These are phyloP conservation scores for Zaprionus kolodkinae DNA, from an alignment of 1,140 invertebrate species.

Conservation along the genomic window DNA sequence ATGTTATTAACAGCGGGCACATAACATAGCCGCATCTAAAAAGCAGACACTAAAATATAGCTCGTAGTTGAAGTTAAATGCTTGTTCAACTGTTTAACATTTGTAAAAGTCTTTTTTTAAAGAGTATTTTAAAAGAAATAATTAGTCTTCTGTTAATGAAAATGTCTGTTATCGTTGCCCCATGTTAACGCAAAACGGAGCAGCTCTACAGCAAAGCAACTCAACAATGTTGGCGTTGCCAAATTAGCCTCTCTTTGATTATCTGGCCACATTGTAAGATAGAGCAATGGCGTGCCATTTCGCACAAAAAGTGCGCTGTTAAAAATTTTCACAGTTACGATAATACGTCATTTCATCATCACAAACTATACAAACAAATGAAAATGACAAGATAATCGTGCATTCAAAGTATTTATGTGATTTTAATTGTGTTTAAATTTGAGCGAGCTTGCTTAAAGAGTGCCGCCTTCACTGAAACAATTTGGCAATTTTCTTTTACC, in stretches of 20 bases:
- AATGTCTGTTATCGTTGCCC: background rate
- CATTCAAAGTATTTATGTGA: conserved; percentile 11
- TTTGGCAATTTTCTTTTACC: conserved; percentile 52
- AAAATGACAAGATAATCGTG: conserved; percentile 53
- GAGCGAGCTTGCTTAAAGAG: conserved; percentile 16
- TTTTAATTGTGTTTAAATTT: conserved; percentile 27
- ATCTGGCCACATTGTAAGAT: conserved; percentile 36
- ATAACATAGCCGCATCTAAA: too few species aligned
- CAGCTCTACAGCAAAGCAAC: conserved; percentile 5
- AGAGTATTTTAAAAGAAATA: too few species aligned
- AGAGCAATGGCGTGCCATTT: conserved; percentile 71
- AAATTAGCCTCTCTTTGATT: background rate
- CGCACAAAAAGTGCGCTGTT: conserved; percentile 60
- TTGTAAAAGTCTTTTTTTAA: too few species aligned
- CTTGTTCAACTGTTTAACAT: too few species aligned
- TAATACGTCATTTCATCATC: conserved; percentile 39
- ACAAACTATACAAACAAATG: conserved; percentile 19
- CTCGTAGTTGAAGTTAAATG: too few species aligned
- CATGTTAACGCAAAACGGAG: conserved; percentile 5
- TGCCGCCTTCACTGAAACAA: conserved; percentile 34
- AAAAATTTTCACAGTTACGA: conserved; percentile 58
- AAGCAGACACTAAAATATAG: too few species aligned
- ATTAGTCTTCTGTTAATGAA: background rate
- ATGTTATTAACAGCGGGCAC: conserved; percentile 11
- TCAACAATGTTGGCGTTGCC: conserved; percentile 14